Evolutionary conservation across 2,113 vertebrate genomes (phyloP).

Genomic region (Rhagologus leucostigma): DNA sequence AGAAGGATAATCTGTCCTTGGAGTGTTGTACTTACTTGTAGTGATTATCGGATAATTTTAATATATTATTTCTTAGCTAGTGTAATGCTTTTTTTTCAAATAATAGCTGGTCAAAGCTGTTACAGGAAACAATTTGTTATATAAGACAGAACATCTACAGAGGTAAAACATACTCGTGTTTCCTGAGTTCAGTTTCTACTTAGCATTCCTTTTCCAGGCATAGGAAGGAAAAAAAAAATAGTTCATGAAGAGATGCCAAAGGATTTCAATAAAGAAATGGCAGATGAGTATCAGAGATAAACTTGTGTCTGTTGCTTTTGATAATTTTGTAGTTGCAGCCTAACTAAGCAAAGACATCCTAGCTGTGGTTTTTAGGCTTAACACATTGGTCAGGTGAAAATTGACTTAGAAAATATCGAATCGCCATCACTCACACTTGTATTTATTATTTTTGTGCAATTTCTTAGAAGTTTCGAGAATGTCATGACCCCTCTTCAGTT

Average conservation of each 20-base stretch:
- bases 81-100: background rate
- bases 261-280: background rate
- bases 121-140: background rate
- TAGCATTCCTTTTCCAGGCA: background rate
- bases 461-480: background rate
- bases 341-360: background rate
- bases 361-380: background rate
- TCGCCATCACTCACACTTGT: background rate
- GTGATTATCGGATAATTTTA: background rate
- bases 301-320: background rate
- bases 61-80: background rate
- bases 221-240: rapidly evolving
- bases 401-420: background rate
- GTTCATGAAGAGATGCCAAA: background rate
- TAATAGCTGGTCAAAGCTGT: background rate
- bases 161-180: background rate
- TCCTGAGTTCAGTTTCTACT: background rate
- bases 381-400: background rate
- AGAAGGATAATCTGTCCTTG: background rate
- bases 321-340: background rate
- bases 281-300: background rate
- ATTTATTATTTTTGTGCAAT: background rate
- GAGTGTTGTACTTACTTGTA: background rate
- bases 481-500: background rate
- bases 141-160: background rate